Evolutionary conservation across 2,797 vertebrate genomes (phyloP), one percentile per base, ranked within the genome.

Genomic region (Falco rusticolus): DNA sequence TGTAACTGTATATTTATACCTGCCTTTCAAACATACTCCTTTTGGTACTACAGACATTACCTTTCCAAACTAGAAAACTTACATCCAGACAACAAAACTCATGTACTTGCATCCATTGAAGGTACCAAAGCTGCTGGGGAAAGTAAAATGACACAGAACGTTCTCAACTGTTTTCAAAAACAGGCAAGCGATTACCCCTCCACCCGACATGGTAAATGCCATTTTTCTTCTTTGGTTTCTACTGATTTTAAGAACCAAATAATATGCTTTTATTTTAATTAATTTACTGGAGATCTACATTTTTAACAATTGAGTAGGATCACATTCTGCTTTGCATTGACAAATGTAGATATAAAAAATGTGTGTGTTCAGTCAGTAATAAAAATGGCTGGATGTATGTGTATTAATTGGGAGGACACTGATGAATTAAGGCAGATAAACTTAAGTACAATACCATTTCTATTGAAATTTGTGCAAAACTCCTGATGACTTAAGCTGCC

Each of bases 161-260:
- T 50, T 84, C 31, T 60, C 34, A 57, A 64, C 8, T 18, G 22
- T 61, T 93, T 84, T 45, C 47, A 53, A n/a, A 77, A 90, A 31
- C 26, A 31, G 60, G 28, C 17, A 28, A 16, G 12, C 3, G 12
- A 47, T 61, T 29, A 75, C 24, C 41, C 47, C 21, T 71, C 39
- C 7, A 10, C 13, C 22, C 28, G 3, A 2, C 18, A 0, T 4
- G 7, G 9, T 26, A 61, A 56, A 33, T 5, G 34, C 19, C 21
- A 2, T 56, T 63, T 84, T 45, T 43, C 39, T 41, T 69, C 50
- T 25, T 18, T 39, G 43, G 10, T 66, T 87, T 80, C 43, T 72
- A 48, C 39, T 64, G 10, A 53, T 69, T 82, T 74, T 69, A 68
- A 50, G 31, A 77, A 43, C 15, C 31, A 72, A 54, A 34, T 29